Conservation (phyloP, 1,140 invertebrate species). For the Helicoverpa armigera region DNA sequence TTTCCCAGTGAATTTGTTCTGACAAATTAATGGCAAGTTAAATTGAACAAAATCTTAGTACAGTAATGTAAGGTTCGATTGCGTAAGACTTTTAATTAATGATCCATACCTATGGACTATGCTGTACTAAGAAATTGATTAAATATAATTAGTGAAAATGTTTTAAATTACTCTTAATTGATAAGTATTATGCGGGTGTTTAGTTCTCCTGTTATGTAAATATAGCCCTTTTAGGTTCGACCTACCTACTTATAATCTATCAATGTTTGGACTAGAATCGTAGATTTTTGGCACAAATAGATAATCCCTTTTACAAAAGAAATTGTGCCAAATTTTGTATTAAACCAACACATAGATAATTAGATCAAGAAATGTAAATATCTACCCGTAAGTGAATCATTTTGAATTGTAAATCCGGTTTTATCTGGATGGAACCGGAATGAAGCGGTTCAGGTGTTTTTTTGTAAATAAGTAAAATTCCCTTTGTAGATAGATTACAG, state of each 20-base stretch:
- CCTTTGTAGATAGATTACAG: slow-evolving; percentile 62
- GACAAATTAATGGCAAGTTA: not conserved
- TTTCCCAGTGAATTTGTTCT: slow-evolving; percentile 21
- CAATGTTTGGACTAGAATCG: slow-evolving; percentile 44
- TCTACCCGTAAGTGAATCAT: slow-evolving; percentile 58
- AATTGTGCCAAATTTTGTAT: slow-evolving; percentile 70
- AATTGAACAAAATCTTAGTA: slow-evolving; percentile 1
- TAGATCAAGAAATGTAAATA: slow-evolving; percentile 75
- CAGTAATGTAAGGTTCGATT: slow-evolving; percentile 3
- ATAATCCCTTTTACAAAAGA: slow-evolving; percentile 49
- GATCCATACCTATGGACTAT: not conserved
- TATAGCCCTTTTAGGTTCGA: slow-evolving; percentile 46
- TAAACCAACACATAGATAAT: slow-evolving; percentile 71
- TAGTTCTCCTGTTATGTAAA: slow-evolving; percentile 47
- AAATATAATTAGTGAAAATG: slow-evolving; percentile 22
- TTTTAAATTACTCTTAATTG: slow-evolving; percentile 43
- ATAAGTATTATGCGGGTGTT: slow-evolving; percentile 53
- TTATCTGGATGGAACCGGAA: not conserved
- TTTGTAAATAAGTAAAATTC: slow-evolving; percentile 64
- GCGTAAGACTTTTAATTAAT: not conserved
- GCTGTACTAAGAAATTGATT: slow-evolving; percentile 12
- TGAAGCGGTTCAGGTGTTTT: slow-evolving; percentile 1
- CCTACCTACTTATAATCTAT: slow-evolving; percentile 49
- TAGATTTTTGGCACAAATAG: slow-evolving; percentile 48
- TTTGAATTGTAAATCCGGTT: slow-evolving; percentile 57